Evolutionary conservation across 2,888 invertebrate genomes (phyloP).

Genomic region (Cephonodes hylas): DNA sequence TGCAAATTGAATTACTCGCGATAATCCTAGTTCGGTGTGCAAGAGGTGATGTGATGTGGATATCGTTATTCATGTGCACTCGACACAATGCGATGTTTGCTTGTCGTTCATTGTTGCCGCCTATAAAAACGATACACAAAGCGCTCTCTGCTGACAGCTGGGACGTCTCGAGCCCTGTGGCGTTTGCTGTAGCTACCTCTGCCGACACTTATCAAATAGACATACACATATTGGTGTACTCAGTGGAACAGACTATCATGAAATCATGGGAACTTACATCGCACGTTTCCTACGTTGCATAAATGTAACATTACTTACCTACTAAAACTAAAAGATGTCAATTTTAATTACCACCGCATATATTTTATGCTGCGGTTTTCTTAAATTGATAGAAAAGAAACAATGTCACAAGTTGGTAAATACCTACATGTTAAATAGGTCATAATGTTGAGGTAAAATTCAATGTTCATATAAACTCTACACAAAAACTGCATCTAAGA

Average conservation of each 20-base stretch:
- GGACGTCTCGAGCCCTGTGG: conserved; percentile 33
- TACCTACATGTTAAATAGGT: background rate
- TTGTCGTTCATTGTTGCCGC: conserved; percentile 70
- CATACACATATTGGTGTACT: background rate
- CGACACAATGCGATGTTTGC: conserved; percentile 71
- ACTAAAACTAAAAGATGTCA: too few species aligned
- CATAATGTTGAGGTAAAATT: background rate
- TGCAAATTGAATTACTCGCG: conserved; percentile 61
- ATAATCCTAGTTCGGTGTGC: conserved; percentile 62
- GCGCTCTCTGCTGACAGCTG: conserved; percentile 66
- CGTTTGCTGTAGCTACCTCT: conserved; percentile 6
- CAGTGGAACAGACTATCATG: background rate
- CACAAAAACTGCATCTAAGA: background rate
- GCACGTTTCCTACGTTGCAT: too few species aligned
- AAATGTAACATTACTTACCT: too few species aligned
- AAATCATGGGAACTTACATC: too few species aligned
- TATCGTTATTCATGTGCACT: conserved; percentile 70
- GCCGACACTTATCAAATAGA: conserved; percentile 10
- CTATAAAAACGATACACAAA: conserved; percentile 60
- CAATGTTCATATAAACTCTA: background rate
- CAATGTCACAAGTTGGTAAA: too few species aligned
- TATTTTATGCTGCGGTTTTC: too few species aligned
- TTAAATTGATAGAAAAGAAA: too few species aligned
- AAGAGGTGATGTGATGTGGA: conserved; percentile 52
- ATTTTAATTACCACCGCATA: too few species aligned